Conservation (phyloP, 2,113 vertebrate species). For the Loxodonta africana region DNA sequence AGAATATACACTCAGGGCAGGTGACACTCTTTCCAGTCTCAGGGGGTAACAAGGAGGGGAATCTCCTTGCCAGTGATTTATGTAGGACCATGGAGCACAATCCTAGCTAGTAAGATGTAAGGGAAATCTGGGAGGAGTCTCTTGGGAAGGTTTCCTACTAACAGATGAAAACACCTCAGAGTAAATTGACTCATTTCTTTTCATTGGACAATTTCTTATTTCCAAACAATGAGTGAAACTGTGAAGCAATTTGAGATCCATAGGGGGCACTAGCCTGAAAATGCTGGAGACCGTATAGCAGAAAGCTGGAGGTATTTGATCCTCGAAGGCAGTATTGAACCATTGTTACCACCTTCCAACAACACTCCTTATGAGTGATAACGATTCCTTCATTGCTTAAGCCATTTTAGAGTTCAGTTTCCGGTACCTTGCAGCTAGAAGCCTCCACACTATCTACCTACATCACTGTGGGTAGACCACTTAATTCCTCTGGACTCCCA, state of each 20-base stretch:
- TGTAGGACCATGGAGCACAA: background rate
- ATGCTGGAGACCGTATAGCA: background rate
- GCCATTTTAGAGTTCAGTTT: background rate
- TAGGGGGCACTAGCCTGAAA: background rate
- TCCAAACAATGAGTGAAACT: background rate
- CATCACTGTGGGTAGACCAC: background rate
- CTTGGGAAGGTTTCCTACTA: background rate
- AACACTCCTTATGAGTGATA: background rate
- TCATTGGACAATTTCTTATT: background rate
- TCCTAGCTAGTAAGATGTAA: background rate
- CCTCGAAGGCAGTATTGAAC: background rate
- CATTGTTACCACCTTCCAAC: background rate
- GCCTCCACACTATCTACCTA: background rate
- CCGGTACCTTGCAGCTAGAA: background rate
- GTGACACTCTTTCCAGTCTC: background rate
- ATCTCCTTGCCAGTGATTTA: background rate
- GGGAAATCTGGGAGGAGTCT: background rate
- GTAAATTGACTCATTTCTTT: background rate
- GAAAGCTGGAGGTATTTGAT: background rate
- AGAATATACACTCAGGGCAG: background rate
- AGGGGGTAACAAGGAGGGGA: background rate
- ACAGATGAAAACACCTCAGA: background rate
- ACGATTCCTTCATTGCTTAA: background rate
- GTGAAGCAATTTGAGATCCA: background rate
- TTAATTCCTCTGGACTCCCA: background rate